These are phyloP conservation scores for Lasioglossum baleicum DNA, from an alignment of 1,140 invertebrate species.

Conservation along the genomic window DNA sequence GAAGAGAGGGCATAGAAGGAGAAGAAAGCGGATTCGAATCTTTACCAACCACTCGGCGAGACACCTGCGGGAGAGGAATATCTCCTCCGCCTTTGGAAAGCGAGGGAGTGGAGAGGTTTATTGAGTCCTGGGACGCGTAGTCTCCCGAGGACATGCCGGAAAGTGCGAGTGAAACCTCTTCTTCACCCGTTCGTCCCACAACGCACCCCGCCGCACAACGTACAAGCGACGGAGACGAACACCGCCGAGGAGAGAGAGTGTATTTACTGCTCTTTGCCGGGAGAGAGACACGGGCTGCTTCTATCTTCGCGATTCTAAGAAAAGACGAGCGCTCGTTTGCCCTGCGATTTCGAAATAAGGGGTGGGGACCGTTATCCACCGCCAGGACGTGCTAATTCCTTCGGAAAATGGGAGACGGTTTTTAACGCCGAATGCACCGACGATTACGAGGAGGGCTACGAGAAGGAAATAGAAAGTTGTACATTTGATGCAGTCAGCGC, in stretches of 20 bases:
- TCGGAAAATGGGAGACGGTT: background rate
- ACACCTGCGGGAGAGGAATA: conserved; percentile 63
- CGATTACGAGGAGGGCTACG: background rate
- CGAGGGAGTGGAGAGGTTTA: conserved; percentile 65
- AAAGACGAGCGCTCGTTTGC: conserved; percentile 51
- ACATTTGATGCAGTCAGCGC: background rate
- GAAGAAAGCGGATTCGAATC: conserved; percentile 68
- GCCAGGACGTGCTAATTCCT: background rate
- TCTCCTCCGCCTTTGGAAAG: conserved; percentile 63
- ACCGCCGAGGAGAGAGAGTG: conserved; percentile 29
- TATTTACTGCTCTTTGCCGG: conserved; percentile 57
- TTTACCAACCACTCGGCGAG: conserved; percentile 65
- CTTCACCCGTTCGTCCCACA: conserved; percentile 17
- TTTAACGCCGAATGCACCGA: background rate
- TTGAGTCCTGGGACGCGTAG: conserved; percentile 66
- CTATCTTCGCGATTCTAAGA: conserved; percentile 29
- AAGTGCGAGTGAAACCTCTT: conserved; percentile 65
- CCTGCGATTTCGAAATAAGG: conserved; percentile 46
- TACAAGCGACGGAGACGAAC: conserved; percentile 15
- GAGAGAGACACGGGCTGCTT: conserved; percentile 38
- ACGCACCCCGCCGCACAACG: conserved; percentile 33
- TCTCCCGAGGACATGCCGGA: conserved; percentile 62
- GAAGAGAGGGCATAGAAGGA: conserved; percentile 32
- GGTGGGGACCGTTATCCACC: background rate
- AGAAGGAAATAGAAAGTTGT: background rate